These are phyloP conservation scores for Bothrops jararaca DNA, from an alignment of 2,113 vertebrate species.

Conservation along the genomic window DNA sequence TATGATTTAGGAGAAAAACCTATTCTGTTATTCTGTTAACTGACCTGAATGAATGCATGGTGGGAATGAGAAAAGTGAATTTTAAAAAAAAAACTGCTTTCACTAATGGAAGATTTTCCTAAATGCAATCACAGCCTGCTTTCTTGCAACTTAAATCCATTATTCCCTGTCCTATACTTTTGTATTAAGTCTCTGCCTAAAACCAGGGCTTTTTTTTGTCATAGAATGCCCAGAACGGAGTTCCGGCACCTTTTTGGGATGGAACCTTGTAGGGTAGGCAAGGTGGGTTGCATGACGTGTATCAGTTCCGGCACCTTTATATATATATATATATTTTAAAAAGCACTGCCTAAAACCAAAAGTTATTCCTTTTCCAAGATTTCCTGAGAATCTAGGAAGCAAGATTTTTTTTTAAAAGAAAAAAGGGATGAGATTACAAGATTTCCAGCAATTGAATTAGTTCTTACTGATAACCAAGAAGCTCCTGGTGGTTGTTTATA, in stretches of 20 bases:
- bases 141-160: background rate
- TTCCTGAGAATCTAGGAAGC: background rate
- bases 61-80: background rate
- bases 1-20: background rate
- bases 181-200: background rate
- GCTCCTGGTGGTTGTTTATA: background rate
- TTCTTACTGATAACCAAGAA: background rate
- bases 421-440: background rate
- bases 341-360: background rate
- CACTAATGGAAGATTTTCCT: background rate
- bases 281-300: too few relatives aligned
- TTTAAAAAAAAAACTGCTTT: background rate
- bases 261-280: too few relatives aligned
- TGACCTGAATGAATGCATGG: background rate
- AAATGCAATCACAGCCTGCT: background rate
- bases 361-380: background rate
- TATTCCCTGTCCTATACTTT: background rate
- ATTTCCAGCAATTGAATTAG: background rate
- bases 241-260: too few relatives aligned
- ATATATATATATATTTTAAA: too few relatives aligned
- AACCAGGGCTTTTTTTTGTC: background rate
- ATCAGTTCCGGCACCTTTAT: too few relatives aligned
- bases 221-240: too few relatives aligned
- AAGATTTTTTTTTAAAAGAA: background rate
- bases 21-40: background rate